Evolutionary conservation across 2,888 invertebrate genomes (phyloP).

Genomic region (Therioaphis trifolii): DNA sequence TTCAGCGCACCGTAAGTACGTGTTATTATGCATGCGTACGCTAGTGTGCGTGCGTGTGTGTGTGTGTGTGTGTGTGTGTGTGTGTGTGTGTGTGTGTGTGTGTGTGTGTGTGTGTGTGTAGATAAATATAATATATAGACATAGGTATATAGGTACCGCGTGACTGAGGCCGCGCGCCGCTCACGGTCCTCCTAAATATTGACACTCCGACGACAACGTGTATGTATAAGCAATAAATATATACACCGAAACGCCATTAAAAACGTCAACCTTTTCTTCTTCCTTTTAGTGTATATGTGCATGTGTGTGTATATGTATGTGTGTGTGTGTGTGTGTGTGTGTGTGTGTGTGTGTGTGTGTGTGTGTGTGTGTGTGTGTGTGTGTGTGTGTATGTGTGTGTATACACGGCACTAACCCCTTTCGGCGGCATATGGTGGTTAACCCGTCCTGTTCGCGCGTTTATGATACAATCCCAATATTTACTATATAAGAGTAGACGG

Average conservation of each 20-base stretch:
- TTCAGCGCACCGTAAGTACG: too few species aligned
- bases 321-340: neutral
- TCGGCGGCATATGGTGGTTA: conserved; percentile 4
- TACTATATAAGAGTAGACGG: conserved; percentile 46
- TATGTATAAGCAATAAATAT: conserved; percentile 25
- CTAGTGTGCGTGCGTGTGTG: too few species aligned
- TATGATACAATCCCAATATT: conserved; percentile 48
- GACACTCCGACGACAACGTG: conserved; percentile 27
- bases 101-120: too few species aligned
- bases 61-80: too few species aligned
- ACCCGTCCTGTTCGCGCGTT: conserved; percentile 34
- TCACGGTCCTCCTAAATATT: conserved; percentile 48
- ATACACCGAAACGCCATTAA: conserved; percentile 53
- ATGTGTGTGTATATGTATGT: neutral
- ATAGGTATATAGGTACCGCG: neutral
- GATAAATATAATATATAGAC: neutral
- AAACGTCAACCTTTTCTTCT: conserved; percentile 29
- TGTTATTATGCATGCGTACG: too few species aligned
- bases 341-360: too few species aligned
- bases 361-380: neutral
- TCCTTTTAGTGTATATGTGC: neutral
- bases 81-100: too few species aligned
- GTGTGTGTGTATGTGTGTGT: too few species aligned
- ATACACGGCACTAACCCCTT: neutral
- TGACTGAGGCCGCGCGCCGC: neutral